Conservation (phyloP, 1,140 invertebrate species). For the Hyles euphorbiae region DNA sequence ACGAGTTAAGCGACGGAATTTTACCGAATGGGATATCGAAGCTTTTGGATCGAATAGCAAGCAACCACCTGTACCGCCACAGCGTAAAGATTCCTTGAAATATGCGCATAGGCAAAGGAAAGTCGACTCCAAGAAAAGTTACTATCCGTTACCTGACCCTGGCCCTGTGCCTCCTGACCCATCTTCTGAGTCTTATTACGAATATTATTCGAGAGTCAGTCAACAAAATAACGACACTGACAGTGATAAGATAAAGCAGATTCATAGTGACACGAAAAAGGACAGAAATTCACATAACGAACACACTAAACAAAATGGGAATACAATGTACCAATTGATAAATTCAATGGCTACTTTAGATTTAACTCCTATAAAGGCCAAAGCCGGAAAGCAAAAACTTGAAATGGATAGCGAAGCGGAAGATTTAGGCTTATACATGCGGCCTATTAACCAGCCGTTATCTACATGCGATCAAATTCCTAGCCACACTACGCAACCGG, state of each 20-base stretch:
- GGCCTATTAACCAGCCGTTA: constrained; percentile 60
- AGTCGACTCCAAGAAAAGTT: constrained; percentile 61
- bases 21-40: constrained; percentile 76
- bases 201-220: constrained; percentile 73
- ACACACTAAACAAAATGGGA: constrained; percentile 36
- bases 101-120: constrained; percentile 71
- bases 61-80: constrained; percentile 61
- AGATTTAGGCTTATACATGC: constrained; percentile 66
- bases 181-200: constrained; percentile 70
- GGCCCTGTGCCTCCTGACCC: constrained; percentile 63
- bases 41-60: constrained; percentile 54
- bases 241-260: constrained; percentile 65
- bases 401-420: constrained; percentile 58
- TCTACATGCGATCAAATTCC: constrained; percentile 65
- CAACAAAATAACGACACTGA: constrained; percentile 72
- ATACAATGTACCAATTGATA: constrained; percentile 66
- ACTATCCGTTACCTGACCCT: constrained; percentile 60
- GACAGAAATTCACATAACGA: constrained; percentile 34
- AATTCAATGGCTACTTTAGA: constrained; percentile 71
- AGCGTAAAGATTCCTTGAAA: constrained; percentile 70
- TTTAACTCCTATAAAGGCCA: constrained; percentile 55
- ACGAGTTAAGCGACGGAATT: constrained; percentile 71
- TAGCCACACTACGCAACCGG: constrained; percentile 53
- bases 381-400: constrained; percentile 46
- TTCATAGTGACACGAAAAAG: constrained; percentile 55